Evolutionary conservation across 2,888 invertebrate species (phyloP).

Genomic region (Matsumyia berberina): DNA sequence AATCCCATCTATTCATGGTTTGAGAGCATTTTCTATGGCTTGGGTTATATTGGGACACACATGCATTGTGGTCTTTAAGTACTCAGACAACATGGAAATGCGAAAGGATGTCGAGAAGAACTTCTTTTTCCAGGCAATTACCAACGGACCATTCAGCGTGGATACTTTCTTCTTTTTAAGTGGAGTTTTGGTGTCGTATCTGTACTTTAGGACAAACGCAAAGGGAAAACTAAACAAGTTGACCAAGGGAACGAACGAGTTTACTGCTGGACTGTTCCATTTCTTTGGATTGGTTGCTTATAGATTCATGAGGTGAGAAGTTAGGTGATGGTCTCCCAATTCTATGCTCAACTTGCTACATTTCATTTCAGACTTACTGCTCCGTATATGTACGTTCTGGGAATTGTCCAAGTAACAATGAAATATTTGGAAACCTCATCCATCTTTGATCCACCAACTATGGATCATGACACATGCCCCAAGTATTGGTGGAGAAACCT

Average conservation of each 20-base stretch:
- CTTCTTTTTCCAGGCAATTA: slow-evolving; percentile 91
- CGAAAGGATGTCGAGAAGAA: slow-evolving; percentile 90
- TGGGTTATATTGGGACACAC: slow-evolving; percentile 91
- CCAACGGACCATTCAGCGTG: slow-evolving; percentile 92
- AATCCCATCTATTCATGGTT: slow-evolving; percentile 90
- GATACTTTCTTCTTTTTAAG: slow-evolving; percentile 94
- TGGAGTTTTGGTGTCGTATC: slow-evolving; percentile 92
- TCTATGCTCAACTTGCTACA: neutral
- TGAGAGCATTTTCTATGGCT: slow-evolving; percentile 88
- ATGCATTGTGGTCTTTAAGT: slow-evolving; percentile 92
- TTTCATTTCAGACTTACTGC: slow-evolving; percentile 88
- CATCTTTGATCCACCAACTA: slow-evolving; percentile 92
- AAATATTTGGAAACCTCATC: slow-evolving; percentile 93
- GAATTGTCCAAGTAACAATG: slow-evolving; percentile 93
- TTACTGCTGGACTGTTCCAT: slow-evolving; percentile 88
- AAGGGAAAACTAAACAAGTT: slow-evolving; percentile 89
- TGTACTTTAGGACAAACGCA: slow-evolving; percentile 92
- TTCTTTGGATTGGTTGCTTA: slow-evolving; percentile 91
- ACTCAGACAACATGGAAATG: slow-evolving; percentile 92
- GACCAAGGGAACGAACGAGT: slow-evolving; percentile 87
- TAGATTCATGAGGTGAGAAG: slow-evolving; percentile 89
- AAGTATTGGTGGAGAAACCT: slow-evolving; percentile 95
- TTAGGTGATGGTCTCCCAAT: neutral
- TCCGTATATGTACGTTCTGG: slow-evolving; percentile 93
- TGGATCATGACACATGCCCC: slow-evolving; percentile 92